Percentiles rank a stretch among this genome's conserved stretches.
Conservation (phyloP, 2,888 invertebrate species). For the Dromius quadrimaculatus region DNA sequence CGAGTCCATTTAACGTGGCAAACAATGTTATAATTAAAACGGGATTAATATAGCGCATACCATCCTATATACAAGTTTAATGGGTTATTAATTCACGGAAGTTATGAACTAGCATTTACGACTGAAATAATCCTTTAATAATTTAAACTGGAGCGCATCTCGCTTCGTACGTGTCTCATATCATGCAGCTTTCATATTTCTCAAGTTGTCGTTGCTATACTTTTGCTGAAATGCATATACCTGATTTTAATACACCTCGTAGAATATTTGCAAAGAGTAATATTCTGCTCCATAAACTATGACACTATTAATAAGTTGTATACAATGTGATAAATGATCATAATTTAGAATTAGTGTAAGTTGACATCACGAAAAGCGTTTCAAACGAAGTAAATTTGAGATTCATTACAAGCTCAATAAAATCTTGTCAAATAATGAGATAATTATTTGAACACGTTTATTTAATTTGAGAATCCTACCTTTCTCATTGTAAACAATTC, state of each 20-base stretch:
- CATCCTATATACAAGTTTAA: conserved; percentile 36
- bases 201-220: conserved; percentile 12
- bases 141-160: conserved; percentile 40
- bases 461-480: too few relatives aligned
- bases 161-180: conserved; percentile 18
- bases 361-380: too few relatives aligned
- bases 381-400: too few relatives aligned
- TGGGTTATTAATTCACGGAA: conserved; percentile 45
- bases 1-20: conserved; percentile 26
- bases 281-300: too few relatives aligned
- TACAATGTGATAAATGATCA: too few relatives aligned
- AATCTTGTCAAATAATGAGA: too few relatives aligned
- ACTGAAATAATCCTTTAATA: conserved; percentile 49
- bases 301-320: too few relatives aligned
- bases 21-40: conserved; percentile 45
- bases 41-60: conserved; percentile 35
- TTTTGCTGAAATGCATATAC: too few relatives aligned
- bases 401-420: too few relatives aligned
- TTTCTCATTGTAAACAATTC: conserved; percentile 83
- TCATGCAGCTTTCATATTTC: conserved; percentile 35
- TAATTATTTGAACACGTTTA: too few relatives aligned
- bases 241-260: conserved; percentile 1
- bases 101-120: conserved; percentile 49
- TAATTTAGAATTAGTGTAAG: too few relatives aligned
- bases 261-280: conserved; percentile 24